Evolutionary conservation across 2,113 vertebrate species (phyloP).

Genomic region (Notothenia rossii): DNA sequence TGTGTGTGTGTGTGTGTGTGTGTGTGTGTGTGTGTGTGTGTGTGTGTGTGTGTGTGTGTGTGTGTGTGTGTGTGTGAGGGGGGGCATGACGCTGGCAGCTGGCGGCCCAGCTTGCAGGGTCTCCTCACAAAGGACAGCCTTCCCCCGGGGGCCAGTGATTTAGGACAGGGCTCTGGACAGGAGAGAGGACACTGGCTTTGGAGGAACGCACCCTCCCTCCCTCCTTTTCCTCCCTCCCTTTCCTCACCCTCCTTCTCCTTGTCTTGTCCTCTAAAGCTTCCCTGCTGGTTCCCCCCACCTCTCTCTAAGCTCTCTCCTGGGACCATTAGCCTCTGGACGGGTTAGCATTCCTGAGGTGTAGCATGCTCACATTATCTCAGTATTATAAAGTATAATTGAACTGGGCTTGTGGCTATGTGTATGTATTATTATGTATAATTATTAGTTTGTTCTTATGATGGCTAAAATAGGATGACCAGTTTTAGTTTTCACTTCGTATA

Average conservation of each 20-base stretch:
- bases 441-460: too few relatives aligned
- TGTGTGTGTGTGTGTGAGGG: too few relatives aligned
- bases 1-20: too few relatives aligned
- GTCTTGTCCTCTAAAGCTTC: conserved; percentile 66
- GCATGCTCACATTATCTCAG: not conserved
- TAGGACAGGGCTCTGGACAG: conserved; percentile 80
- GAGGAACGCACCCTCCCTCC: conserved; percentile 57
- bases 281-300: conserved; percentile 53
- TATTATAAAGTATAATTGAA: too few relatives aligned
- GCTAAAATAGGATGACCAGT: too few relatives aligned
- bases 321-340: conserved; percentile 72
- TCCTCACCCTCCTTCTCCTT: conserved; percentile 25
- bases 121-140: conserved; percentile 77
- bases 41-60: too few relatives aligned
- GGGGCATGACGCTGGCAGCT: conserved; percentile 83
- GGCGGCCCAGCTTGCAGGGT: conserved; percentile 85
- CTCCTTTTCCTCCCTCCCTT: conserved; percentile 40
- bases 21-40: too few relatives aligned
- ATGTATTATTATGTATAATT: too few relatives aligned
- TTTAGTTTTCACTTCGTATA: too few relatives aligned
- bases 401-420: too few relatives aligned
- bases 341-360: conserved; percentile 75
- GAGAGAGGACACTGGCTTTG: conserved; percentile 74
- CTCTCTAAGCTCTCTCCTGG: conserved; percentile 76
- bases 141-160: conserved; percentile 80